Percentiles rank a stretch among this genome's conserved stretches.
Conservation (phyloP, 92 coral and sea anemone species). For the Porites evermanni region DNA sequence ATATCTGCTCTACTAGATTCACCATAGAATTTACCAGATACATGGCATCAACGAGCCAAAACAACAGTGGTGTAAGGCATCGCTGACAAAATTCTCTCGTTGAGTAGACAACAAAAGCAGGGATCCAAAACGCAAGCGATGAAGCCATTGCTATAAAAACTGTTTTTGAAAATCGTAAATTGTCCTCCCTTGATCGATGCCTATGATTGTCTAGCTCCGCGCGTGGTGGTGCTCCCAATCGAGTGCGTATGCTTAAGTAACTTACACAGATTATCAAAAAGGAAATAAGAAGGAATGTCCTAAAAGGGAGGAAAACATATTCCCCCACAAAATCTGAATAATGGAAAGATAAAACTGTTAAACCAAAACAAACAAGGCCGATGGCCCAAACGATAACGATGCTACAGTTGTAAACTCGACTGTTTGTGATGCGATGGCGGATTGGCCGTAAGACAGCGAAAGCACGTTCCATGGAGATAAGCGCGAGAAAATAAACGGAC, state of each 20-base stretch:
- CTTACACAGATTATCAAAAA: not conserved
- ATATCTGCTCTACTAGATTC: not conserved
- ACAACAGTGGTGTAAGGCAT: not conserved
- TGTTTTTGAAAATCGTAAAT: not conserved
- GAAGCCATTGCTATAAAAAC: not conserved
- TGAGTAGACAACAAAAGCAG: conserved; percentile 5
- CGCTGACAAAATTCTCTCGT: not conserved
- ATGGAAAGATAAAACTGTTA: not conserved
- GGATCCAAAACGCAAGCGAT: conserved; percentile 15
- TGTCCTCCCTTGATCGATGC: too few relatives aligned
- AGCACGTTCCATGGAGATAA: conserved; percentile 16
- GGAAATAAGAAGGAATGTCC: not conserved
- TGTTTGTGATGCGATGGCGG: conserved; percentile 8
- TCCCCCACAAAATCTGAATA: not conserved
- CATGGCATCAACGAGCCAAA: not conserved
- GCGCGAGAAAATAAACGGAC: not conserved
- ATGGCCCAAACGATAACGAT: not conserved
- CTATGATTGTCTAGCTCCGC: not conserved
- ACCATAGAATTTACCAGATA: not conserved
- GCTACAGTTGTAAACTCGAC: not conserved
- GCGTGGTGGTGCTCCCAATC: not conserved
- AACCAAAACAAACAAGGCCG: not conserved
- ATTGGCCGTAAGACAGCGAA: conserved; percentile 19
- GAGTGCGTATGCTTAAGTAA: conserved; percentile 2
- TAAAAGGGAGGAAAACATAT: not conserved